phyloP scores from a whole-genome alignment of 2,888 invertebrate genomes.

The Fragum fragum region DNA sequence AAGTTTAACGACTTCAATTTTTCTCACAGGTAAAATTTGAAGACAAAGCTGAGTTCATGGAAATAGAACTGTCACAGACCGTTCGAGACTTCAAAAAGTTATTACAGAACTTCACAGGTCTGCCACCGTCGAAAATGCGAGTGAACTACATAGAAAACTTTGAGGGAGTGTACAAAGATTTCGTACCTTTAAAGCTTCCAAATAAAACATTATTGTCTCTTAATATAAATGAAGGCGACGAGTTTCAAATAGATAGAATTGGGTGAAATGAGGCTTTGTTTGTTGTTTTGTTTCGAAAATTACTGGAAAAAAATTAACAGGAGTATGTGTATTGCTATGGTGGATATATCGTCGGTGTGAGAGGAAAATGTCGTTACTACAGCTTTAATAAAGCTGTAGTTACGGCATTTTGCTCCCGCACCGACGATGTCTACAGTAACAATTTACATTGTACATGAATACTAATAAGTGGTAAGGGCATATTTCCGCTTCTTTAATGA shows the following conservation, averaged over 20 bases:
- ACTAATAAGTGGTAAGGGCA: too few species aligned
- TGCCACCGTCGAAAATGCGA: constrained; percentile 94
- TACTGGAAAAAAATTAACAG: too few species aligned
- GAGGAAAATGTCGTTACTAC: too few species aligned
- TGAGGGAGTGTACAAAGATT: constrained; percentile 28
- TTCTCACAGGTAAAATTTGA: constrained; percentile 91
- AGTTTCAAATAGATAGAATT: constrained; percentile 65
- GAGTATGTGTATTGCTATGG: too few species aligned
- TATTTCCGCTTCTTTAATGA: too few species aligned
- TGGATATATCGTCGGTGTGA: too few species aligned
- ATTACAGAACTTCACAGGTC: constrained; percentile 89
- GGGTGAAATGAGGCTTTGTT: background rate
- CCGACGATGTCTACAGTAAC: too few species aligned
- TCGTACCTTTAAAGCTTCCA: constrained; percentile 94
- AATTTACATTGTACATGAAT: too few species aligned
- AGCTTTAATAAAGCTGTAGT: too few species aligned
- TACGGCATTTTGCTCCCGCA: too few species aligned
- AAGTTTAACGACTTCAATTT: constrained; percentile 2
- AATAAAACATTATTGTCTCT: constrained; percentile 95
- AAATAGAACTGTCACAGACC: constrained; percentile 91
- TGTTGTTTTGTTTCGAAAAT: too few species aligned
- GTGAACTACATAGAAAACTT: constrained; percentile 93
- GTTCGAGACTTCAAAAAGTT: constrained; percentile 90
- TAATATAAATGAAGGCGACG: constrained; percentile 83
- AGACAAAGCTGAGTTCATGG: constrained; percentile 88